phyloP scores from a whole-genome alignment of 2,797 vertebrate genomes.

The Falco biarmicus region DNA sequence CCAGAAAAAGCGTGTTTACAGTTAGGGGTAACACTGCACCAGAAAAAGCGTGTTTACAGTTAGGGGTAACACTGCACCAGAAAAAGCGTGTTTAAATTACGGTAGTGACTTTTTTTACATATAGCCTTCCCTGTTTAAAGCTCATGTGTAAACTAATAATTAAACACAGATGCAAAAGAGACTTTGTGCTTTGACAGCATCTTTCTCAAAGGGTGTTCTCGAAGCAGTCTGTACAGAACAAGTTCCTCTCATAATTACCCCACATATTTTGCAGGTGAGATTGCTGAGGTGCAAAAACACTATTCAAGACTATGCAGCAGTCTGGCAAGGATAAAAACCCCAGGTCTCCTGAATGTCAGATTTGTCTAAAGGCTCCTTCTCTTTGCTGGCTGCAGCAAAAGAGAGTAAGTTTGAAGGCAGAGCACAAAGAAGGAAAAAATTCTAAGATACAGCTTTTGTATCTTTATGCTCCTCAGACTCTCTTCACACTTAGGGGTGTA shows the following conservation, averaged over 20 bases:
- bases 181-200: background rate
- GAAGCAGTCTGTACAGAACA: background rate
- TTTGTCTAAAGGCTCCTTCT: background rate
- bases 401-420: background rate
- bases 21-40: background rate
- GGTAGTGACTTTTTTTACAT: background rate
- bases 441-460: background rate
- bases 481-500: background rate
- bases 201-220: background rate
- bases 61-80: background rate
- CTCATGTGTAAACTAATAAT: background rate
- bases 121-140: background rate
- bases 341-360: background rate
- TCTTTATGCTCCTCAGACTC: rapidly evolving
- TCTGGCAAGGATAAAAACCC: background rate
- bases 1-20: background rate
- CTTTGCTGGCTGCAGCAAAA: background rate
- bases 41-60: background rate
- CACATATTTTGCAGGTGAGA: background rate
- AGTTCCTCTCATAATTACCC: background rate
- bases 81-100: background rate
- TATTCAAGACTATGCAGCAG: background rate
- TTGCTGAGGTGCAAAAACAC: background rate
- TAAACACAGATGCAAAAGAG: background rate
- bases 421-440: background rate